Evolutionary conservation across 64 coral and sea anemone genomes (phyloP).

Genomic region (Acropora yongei): DNA sequence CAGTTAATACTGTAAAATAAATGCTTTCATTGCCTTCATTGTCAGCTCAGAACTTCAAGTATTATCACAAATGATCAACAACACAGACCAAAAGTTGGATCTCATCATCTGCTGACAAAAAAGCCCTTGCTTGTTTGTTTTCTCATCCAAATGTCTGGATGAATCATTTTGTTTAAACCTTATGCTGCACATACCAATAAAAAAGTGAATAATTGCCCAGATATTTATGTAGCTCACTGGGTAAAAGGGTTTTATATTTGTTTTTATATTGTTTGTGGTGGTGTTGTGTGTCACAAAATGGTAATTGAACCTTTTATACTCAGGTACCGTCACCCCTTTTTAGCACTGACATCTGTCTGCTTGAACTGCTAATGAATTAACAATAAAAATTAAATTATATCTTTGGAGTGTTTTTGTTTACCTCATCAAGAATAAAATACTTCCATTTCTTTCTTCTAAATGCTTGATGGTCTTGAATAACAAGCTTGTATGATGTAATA

Average conservation of each 20-base stretch:
- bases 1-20: neutral
- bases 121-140: neutral
- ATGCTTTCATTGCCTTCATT: neutral
- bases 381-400: neutral
- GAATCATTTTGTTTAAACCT: neutral
- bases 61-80: conserved; percentile 84
- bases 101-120: conserved; percentile 86
- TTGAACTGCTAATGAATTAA: too few relatives aligned
- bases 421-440: conserved; percentile 98
- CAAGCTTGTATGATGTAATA: conserved; percentile 98
- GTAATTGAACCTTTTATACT: too few relatives aligned
- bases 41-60: conserved; percentile 96
- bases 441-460: conserved; percentile 99
- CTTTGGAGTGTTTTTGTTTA: neutral
- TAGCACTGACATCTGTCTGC: too few relatives aligned
- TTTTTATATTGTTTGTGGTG: neutral
- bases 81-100: conserved; percentile 88
- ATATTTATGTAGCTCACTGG: conserved; percentile 1
- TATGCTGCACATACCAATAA: conserved; percentile 68
- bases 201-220: conserved; percentile 69
- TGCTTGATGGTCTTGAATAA: conserved; percentile 97
- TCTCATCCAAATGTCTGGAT: too few relatives aligned
- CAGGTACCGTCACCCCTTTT: too few relatives aligned
- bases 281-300: too few relatives aligned
- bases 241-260: conserved; percentile 16